phyloP scores from a whole-genome alignment of 2,113 vertebrate genomes.

The Loxodonta africana region DNA sequence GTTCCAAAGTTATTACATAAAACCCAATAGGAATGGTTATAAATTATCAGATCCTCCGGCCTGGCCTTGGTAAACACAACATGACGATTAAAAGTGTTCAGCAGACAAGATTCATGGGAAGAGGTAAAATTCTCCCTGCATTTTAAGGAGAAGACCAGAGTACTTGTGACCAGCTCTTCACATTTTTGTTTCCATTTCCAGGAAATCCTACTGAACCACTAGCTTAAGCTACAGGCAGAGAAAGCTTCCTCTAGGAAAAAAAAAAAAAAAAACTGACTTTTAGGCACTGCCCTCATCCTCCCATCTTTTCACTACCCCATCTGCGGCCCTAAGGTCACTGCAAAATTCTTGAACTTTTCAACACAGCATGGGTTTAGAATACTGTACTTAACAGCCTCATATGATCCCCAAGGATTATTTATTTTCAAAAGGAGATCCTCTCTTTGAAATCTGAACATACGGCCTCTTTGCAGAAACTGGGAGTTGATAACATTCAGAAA shows the following conservation, averaged over 20 bases:
- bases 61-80: conserved; percentile 92
- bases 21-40: conserved; percentile 92
- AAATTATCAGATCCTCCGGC: conserved; percentile 91
- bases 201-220: conserved; percentile 77
- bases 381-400: conserved; percentile 65
- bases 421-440: conserved; percentile 82
- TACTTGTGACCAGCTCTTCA: conserved; percentile 77
- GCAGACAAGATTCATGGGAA: conserved; percentile 86
- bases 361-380: conserved; percentile 64
- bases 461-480: conserved; percentile 81
- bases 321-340: conserved; percentile 58
- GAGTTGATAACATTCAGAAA: conserved; percentile 80
- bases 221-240: conserved; percentile 70
- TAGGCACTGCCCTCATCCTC: neutral
- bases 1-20: conserved; percentile 95
- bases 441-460: conserved; percentile 85
- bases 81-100: conserved; percentile 86
- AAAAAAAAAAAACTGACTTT: conserved; percentile 82
- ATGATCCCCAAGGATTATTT: conserved; percentile 74
- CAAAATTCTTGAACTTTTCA: conserved; percentile 82
- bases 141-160: conserved; percentile 59
- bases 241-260: conserved; percentile 69
- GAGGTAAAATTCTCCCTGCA: conserved; percentile 80
- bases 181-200: conserved; percentile 81
- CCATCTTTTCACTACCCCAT: conserved; percentile 65